Percentiles rank a stretch among this genome's conserved stretches.
phyloP scores from a whole-genome alignment of 2,888 invertebrate genomes.

The Machimus atricapillus region DNA sequence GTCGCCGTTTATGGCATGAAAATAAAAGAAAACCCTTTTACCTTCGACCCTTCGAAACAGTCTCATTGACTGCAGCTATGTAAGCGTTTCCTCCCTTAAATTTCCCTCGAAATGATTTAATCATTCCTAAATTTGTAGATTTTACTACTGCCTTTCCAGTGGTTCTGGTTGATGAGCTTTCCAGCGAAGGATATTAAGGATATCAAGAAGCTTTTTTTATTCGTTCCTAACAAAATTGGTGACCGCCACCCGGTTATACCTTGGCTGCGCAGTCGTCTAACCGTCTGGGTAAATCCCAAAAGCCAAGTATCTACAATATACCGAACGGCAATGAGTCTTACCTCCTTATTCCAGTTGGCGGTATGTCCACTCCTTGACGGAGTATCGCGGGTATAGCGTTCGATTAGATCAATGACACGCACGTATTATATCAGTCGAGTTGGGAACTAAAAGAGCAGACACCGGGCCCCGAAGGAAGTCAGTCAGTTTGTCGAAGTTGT shows the following conservation, averaged over 20 bases:
- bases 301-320: background rate
- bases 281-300: background rate
- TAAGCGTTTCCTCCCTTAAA: background rate
- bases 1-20: background rate
- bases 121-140: background rate
- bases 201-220: background rate
- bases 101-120: background rate
- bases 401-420: conserved; percentile 47
- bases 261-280: conserved; percentile 9
- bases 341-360: background rate
- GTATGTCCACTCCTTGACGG: conserved; percentile 1
- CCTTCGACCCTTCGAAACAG: background rate
- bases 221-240: background rate
- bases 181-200: conserved; percentile 17
- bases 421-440: conserved; percentile 39
- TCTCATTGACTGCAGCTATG: background rate
- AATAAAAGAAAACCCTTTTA: background rate
- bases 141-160: background rate
- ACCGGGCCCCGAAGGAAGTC: background rate
- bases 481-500: conserved; percentile 16
- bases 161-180: conserved; percentile 19
- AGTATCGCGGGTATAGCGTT: background rate
- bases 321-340: background rate
- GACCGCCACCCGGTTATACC: background rate
- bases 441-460: background rate